A percentile compares a stretch with the other conserved stretches of the same genome.
Conservation (phyloP, 2,113 vertebrate genomes). For the Alosa alosa region DNA sequence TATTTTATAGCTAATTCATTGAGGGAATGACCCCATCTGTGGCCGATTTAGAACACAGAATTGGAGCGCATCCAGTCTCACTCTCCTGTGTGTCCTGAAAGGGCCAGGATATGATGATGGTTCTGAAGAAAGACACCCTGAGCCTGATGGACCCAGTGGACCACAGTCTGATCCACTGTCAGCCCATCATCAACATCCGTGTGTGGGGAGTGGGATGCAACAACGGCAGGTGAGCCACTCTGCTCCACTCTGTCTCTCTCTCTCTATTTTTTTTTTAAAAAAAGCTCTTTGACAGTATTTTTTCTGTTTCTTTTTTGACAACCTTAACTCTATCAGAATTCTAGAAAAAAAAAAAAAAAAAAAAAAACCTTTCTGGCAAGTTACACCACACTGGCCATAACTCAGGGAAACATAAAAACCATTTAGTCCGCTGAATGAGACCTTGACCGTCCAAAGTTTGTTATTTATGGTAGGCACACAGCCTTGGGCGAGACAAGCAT, state of each 20-base stretch:
- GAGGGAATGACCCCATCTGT: background rate
- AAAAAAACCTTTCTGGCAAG: background rate
- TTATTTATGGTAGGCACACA: conserved; percentile 8
- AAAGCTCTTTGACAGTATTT: background rate
- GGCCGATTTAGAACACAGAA: background rate
- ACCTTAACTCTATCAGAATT: background rate
- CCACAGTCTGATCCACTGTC: conserved; percentile 84
- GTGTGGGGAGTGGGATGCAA: conserved; percentile 98
- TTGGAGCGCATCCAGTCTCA: background rate
- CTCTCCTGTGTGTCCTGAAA: conserved; percentile 49
- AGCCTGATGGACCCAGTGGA: conserved; percentile 89
- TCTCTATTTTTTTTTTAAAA: background rate
- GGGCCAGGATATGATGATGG: conserved; percentile 93
- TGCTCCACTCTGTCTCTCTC: background rate
- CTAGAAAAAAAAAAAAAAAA: no score
- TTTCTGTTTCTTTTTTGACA: background rate
- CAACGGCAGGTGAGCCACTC: conserved; percentile 84
- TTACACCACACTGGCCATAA: background rate
- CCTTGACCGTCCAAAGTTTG: background rate
- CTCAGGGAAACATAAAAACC: background rate
- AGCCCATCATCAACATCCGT: conserved; percentile 93
- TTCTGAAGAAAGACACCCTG: conserved; percentile 92
- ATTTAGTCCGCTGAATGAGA: conserved; percentile 3
- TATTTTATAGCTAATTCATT: background rate
- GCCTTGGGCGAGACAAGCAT: conserved; percentile 11